A percentile compares a stretch with the other conserved stretches of the same genome.
Conservation (phyloP, 2,113 vertebrate species). For the Orcinus orca region DNA sequence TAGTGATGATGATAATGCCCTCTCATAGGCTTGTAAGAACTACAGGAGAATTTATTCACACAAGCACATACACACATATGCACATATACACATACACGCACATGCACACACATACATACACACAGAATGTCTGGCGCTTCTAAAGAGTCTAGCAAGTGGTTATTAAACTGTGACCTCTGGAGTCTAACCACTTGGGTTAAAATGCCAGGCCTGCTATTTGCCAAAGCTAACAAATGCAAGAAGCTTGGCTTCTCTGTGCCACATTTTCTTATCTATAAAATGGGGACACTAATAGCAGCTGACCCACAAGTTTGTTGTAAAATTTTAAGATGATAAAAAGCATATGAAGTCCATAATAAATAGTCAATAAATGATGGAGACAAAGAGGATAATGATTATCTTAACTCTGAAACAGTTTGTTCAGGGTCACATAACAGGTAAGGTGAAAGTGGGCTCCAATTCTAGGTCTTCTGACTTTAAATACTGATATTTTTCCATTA, state of each 20-base stretch:
- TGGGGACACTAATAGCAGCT: not conserved
- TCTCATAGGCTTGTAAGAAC: not conserved
- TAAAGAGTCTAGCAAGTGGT: not conserved
- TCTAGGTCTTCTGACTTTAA: not conserved
- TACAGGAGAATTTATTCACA: not conserved
- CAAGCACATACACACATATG: fast-evolving
- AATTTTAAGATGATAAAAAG: not conserved
- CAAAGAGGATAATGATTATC: not conserved
- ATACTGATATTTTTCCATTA: not conserved
- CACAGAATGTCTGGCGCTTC: not conserved
- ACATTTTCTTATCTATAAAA: not conserved
- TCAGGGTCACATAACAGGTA: not conserved
- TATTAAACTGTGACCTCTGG: not conserved
- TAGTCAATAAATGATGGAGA: not conserved
- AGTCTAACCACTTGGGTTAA: not conserved
- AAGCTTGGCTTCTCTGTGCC: not conserved
- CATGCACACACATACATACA: not conserved
- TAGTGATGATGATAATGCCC: not conserved
- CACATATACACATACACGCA: not conserved
- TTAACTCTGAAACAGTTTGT: not conserved
- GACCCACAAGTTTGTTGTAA: not conserved
- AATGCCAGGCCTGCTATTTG: not conserved
- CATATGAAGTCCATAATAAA: not conserved
- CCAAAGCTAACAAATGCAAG: not conserved
- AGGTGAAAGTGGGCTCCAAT: not conserved